Base-by-base conservation (phyloP, 2,888 invertebrate genomes). In the Clistopyga incitator region DNA sequence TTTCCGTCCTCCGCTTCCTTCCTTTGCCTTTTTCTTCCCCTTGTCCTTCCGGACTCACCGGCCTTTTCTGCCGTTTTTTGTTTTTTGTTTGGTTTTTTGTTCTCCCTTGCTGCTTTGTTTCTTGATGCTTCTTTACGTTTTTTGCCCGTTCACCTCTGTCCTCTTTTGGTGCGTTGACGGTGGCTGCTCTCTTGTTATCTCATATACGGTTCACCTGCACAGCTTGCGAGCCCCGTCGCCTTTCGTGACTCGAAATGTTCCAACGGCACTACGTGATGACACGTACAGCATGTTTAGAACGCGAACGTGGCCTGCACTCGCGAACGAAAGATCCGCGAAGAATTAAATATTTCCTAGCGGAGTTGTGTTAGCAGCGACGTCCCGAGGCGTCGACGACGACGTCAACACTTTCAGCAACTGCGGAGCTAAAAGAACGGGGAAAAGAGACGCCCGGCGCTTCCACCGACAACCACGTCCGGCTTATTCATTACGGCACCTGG, bases 221-320 rank as follows among this genome's bases (percentile, higher is more conserved):
- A 42, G 50, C 82, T 67, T 47, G 65, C 78, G 47, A 52, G 82
- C 56, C 67, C 1, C 42, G 54, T 25, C 42, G 47, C 56, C 82
- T 74, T 85, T 61, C 76, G 84, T 84, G 81, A 83, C 82, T 85
- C 85, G 76, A 72, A 87, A 86, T 84, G 86, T 84, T 83, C 78
- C 82, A 38, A 59, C 68, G 72, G 50, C 64, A 56, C 76, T 86
- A 86, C 89, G 89, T 87, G 88, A 86, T 85, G 85, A 79, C 89
- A 89, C 89, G 89, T 89, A 81, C 84, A 71, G 71, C 86, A 82
- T 89, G 89, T 89, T 89, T 89, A 88, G 86, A 89, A 84, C 83
- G 78, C 64, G 72, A 82, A 88, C 89, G 89, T 89, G 88, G 81
- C 84, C 61, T 54, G 87, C 84, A 86, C 47, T 82, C 68, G 79